Conservation (phyloP, 2,113 vertebrate genomes). For the Agelaius tricolor region DNA sequence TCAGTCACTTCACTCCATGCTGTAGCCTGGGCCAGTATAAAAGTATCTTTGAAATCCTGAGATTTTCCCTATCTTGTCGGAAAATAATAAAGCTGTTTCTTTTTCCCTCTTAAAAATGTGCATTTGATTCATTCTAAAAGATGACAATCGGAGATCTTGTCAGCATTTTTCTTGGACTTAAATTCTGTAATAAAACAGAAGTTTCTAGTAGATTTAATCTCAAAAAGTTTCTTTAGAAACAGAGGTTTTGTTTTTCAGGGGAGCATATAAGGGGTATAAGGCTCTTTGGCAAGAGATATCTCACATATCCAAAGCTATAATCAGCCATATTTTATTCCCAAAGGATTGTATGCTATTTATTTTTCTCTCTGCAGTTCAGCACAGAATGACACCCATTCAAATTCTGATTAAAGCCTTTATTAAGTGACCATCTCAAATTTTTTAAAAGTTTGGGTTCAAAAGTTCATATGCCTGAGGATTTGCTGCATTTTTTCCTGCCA, state of each 20-base stretch:
- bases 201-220: background rate
- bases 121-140: background rate
- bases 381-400: background rate
- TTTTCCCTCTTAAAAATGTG: background rate
- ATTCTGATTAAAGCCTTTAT: background rate
- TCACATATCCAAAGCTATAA: background rate
- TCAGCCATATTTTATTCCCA: background rate
- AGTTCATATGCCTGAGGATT: background rate
- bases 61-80: background rate
- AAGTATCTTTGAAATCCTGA: background rate
- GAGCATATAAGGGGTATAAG: accelerated
- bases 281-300: background rate
- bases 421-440: background rate
- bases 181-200: background rate
- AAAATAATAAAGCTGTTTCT: background rate
- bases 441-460: background rate
- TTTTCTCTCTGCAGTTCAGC: background rate
- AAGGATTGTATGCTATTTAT: background rate
- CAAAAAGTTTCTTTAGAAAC: background rate
- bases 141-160: background rate
- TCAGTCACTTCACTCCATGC: background rate
- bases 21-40: background rate
- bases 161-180: background rate
- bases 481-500: background rate
- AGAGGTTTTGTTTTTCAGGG: background rate